A percentile compares a stretch with the other conserved stretches of the same genome.
phyloP scores from a whole-genome alignment of 2,797 vertebrate genomes.

The Sarcoramphus papa region DNA sequence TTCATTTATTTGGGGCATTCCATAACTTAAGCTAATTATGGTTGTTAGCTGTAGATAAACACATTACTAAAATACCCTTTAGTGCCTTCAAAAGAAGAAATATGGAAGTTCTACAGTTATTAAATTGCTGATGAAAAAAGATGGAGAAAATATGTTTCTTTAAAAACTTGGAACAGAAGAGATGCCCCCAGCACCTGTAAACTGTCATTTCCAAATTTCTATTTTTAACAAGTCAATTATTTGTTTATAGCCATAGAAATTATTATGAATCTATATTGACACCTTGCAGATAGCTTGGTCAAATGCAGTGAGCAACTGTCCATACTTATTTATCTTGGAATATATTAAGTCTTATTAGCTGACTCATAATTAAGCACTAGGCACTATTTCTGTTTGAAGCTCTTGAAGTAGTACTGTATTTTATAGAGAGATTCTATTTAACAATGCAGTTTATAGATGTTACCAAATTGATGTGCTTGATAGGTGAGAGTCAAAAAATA shows the following conservation, averaged over 20 bases:
- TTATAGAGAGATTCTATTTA: not conserved
- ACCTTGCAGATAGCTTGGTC: not conserved
- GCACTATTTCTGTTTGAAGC: not conserved
- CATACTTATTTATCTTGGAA: not conserved
- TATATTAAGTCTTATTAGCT: not conserved
- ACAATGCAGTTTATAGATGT: not conserved
- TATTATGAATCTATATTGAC: not conserved
- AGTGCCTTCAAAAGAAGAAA: constrained; percentile 45
- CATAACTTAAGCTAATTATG: constrained; percentile 66
- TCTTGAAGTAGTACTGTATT: not conserved
- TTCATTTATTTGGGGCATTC: constrained; percentile 63
- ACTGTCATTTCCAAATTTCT: not conserved
- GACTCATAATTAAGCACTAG: not conserved
- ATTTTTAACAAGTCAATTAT: not conserved
- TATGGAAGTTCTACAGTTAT: constrained; percentile 20
- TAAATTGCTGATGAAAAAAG: constrained; percentile 23
- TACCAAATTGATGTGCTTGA: not conserved
- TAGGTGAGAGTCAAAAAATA: not conserved
- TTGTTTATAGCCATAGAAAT: not conserved
- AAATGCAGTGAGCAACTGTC: not conserved
- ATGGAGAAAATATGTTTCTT: constrained; percentile 2
- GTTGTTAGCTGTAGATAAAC: constrained; percentile 64
- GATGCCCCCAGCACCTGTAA: constrained; percentile 4
- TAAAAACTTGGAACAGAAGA: constrained; percentile 40
- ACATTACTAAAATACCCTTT: constrained; percentile 52